These are phyloP conservation scores for Drosophila atroscutellata DNA, from an alignment of 2,888 invertebrate genomes.

Conservation along the genomic window DNA sequence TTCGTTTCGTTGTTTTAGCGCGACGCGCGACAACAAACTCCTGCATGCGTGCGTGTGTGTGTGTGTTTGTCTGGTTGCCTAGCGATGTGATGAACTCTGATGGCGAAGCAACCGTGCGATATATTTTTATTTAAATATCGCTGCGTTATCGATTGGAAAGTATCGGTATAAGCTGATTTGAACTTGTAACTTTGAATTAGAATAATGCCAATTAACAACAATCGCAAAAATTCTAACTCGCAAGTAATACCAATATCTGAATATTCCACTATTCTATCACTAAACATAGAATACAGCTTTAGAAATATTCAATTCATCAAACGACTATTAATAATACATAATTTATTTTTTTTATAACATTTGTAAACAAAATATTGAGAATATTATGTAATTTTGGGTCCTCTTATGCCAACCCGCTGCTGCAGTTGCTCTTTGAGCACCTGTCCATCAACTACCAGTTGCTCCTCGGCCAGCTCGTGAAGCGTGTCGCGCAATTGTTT, in stretches of 20 bases:
- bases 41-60: conserved; percentile 39
- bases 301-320: background rate
- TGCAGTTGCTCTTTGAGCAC: conserved; percentile 86
- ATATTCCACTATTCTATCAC: background rate
- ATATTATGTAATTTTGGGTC: conserved; percentile 84
- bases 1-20: conserved; percentile 59
- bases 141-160: conserved; percentile 27
- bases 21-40: conserved; percentile 73
- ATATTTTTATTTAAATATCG: background rate
- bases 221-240: no score
- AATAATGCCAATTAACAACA: no score
- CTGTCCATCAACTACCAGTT: conserved; percentile 85
- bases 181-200: background rate
- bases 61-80: conserved; percentile 45
- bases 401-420: conserved; percentile 86
- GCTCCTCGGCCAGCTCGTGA: conserved; percentile 88
- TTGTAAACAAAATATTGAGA: background rate
- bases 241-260: background rate
- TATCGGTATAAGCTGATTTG: conserved; percentile 12
- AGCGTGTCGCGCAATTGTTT: conserved; percentile 87
- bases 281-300: background rate
- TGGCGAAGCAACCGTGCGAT: conserved; percentile 17
- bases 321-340: background rate
- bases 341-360: background rate
- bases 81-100: conserved; percentile 36